Evolutionary conservation across 2,113 vertebrate genomes (phyloP), one percentile per base, ranked within the genome.

Genomic region (Hippolais icterina): DNA sequence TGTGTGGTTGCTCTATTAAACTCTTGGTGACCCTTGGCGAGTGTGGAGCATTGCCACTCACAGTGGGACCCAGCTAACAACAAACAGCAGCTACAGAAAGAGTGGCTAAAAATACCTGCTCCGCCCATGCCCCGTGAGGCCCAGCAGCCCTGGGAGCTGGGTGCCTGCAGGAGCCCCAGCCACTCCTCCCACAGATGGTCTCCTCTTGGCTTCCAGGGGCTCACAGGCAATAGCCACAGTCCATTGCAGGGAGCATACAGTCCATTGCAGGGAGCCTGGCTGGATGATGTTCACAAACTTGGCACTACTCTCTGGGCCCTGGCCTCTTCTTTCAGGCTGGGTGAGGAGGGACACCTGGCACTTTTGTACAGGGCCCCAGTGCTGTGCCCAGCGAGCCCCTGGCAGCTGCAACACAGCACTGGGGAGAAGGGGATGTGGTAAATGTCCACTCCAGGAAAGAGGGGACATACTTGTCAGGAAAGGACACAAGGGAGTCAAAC

Each of bases 1-100:
- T 68, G 22, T 10, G 70, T 90, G 85, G 87, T 2, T 97, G 96
- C 96, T 95, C 96, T 59, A 84, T 93, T 97, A 96, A 97, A 97
- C 97, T 97, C 94, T 70, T 52, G 63, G 79, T 96, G 97, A 97
- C 96, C 94, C 91, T 89, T 29, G 0, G 49, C 5, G 1, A 87
- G 80, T 3, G 7, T 31, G 39, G 86, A 91, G 94, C 61, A 19
- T 50, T 41, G 69, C 94, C 44, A 35, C 83, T 92, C 90, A 89
- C 93, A 95, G 87, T 70, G 81, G 95, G 93, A 82, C 83, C 53
- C 91, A 57, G 77, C 93, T 78, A 78, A 86, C 79, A 54, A 74
- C 81, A 74, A 87, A 79, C 59, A 77, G 68, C 77, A 59, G 18
- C 71, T 39, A 42, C 80, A 78, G 87, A 86, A 81, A 63, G 54